Evolutionary conservation across 2,797 vertebrate genomes (phyloP).

Genomic region (Clarias laeviceps): DNA sequence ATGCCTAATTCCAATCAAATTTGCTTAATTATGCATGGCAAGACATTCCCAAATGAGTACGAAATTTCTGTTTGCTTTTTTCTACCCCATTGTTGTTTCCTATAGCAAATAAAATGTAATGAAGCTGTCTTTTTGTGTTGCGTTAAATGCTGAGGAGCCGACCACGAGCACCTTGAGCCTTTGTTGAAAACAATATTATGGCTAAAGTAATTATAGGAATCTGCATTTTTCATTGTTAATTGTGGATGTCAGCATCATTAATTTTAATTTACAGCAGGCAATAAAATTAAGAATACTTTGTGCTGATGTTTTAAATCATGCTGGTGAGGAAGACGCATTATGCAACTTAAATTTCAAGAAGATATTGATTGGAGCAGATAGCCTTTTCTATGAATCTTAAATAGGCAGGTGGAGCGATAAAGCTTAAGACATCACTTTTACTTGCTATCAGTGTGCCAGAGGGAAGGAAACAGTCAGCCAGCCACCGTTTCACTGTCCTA

Average conservation of each 20-base stretch:
- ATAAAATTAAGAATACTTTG: constrained; percentile 99
- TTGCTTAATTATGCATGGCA: constrained; percentile 99
- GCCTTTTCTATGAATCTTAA: constrained; percentile 85
- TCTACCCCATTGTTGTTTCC: constrained; percentile 83
- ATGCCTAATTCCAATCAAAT: constrained; percentile 99
- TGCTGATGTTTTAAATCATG: constrained; percentile 99
- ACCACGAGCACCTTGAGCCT: constrained; percentile 93
- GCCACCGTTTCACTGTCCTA: constrained; percentile 38
- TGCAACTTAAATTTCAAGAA: constrained; percentile 84
- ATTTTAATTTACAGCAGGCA: constrained; percentile 99
- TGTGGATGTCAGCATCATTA: constrained; percentile 99
- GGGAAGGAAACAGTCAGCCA: constrained; percentile 33
- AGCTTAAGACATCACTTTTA: constrained; percentile 82
- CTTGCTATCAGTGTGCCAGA: constrained; percentile 69
- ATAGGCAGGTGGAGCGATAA: constrained; percentile 78
- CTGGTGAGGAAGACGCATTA: constrained; percentile 83
- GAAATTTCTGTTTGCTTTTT: constrained; percentile 89
- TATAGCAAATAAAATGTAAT: constrained; percentile 99
- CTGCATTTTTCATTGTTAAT: constrained; percentile 99
- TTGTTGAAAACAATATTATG: constrained; percentile 98
- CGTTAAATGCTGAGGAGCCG: constrained; percentile 95
- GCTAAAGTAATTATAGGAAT: constrained; percentile 99
- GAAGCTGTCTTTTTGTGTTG: constrained; percentile 99
- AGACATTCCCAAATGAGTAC: constrained; percentile 99
- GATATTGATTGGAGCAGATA: constrained; percentile 85